These are phyloP conservation scores for Passer domesticus DNA, from an alignment of 2,113 vertebrate species.

Conservation along the genomic window DNA sequence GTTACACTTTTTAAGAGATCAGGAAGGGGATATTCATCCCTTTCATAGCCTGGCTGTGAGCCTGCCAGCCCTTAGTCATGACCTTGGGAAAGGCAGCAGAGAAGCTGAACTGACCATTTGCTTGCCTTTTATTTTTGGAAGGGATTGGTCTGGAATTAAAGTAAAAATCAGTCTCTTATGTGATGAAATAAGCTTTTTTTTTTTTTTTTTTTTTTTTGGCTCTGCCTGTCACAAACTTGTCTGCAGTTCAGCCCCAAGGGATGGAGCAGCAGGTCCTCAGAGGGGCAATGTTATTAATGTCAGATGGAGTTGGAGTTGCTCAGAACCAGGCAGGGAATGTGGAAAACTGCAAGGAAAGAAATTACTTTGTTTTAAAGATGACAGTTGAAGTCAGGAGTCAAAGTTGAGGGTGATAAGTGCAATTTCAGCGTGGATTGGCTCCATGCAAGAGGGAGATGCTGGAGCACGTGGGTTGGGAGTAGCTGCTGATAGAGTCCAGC, in stretches of 20 bases:
- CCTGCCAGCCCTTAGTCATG: constrained; percentile 29
- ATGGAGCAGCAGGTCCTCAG: neutral
- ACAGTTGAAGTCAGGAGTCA: neutral
- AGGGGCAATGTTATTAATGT: neutral
- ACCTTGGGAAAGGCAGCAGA: neutral
- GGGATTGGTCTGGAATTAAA: neutral
- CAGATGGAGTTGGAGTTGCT: neutral
- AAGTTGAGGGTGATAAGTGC: neutral
- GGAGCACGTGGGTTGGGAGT: neutral
- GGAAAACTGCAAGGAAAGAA: neutral
- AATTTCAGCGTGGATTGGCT: neutral
- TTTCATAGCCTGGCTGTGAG: constrained; percentile 21
- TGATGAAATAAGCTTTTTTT: neutral
- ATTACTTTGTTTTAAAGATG: neutral
- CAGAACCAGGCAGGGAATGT: neutral
- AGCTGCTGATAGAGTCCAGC: neutral
- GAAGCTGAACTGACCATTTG: constrained; percentile 6
- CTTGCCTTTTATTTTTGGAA: constrained; percentile 40
- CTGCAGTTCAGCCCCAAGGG: neutral
- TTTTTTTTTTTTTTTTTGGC: neutral
- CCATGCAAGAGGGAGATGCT: neutral
- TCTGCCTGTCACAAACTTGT: neutral
- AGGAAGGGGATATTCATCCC: neutral
- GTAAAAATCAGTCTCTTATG: neutral
- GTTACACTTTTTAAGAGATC: neutral